phyloP scores from a whole-genome alignment of 2,113 vertebrate species.

The Aleadryas rufinucha region DNA sequence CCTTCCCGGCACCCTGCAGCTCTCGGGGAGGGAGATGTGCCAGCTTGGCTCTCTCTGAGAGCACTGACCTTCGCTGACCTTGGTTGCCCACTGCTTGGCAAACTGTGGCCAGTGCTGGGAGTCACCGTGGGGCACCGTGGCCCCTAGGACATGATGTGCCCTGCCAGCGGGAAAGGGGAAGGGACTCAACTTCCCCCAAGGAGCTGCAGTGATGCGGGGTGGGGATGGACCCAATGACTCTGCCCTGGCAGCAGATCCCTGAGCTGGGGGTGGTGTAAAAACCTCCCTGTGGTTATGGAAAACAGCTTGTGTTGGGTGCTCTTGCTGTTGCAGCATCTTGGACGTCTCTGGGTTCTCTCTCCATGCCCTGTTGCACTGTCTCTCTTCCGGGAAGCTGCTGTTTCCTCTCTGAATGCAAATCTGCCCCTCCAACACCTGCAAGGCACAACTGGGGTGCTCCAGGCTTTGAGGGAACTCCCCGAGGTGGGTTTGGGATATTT shows the following conservation, averaged over 20 bases:
- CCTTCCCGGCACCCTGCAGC: not conserved
- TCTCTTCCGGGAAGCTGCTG: not conserved
- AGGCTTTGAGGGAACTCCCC: not conserved
- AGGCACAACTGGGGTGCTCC: not conserved
- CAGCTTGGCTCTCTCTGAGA: not conserved
- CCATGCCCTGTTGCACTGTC: accelerated
- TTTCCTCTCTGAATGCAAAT: not conserved
- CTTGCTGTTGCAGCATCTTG: accelerated
- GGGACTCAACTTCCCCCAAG: not conserved
- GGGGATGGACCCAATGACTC: not conserved
- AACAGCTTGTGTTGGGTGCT: not conserved
- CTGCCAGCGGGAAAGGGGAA: not conserved
- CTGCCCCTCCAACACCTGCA: not conserved
- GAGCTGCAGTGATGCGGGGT: not conserved
- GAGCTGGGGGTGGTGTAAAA: not conserved
- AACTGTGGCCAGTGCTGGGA: not conserved
- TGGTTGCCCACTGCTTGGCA: not conserved
- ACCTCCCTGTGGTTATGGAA: not conserved
- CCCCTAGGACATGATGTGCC: accelerated
- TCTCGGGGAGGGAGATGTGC: not conserved
- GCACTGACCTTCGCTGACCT: not conserved
- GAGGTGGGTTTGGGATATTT: not conserved
- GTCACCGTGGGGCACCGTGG: accelerated
- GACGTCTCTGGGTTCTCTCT: not conserved
- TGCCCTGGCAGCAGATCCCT: not conserved